A percentile compares a stretch with the other conserved stretches of the same genome.
These are phyloP conservation scores for Sinosuthora webbiana DNA, from an alignment of 2,113 vertebrate genomes.

Conservation along the genomic window DNA sequence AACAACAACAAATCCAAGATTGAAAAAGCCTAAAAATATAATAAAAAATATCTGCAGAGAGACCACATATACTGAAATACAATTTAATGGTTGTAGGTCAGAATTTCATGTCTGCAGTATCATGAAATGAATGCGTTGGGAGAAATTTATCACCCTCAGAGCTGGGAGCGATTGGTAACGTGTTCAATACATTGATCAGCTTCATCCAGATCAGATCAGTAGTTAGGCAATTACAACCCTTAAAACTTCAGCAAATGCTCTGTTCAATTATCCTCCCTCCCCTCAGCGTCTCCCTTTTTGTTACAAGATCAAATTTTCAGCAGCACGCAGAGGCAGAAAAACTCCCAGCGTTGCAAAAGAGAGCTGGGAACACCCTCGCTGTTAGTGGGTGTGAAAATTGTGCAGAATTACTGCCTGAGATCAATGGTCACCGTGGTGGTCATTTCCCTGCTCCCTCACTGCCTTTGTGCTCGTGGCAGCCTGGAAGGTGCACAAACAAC, in stretches of 20 bases:
- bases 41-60: background rate
- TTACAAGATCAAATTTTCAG: background rate
- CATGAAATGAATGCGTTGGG: background rate
- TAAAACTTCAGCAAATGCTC: background rate
- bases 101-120: background rate
- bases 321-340: background rate
- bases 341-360: background rate
- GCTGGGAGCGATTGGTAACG: background rate
- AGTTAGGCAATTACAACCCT: background rate
- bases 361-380: background rate
- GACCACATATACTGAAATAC: background rate
- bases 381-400: background rate
- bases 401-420: background rate
- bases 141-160: background rate
- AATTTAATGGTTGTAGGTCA: background rate
- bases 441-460: background rate
- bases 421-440: background rate
- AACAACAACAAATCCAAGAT: background rate
- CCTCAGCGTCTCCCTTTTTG: background rate
- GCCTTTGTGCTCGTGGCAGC: background rate
- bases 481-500: constrained; percentile 5
- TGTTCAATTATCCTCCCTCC: background rate
- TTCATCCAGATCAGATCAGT: background rate
- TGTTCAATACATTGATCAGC: background rate
- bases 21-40: background rate